Evolutionary conservation across 2,888 invertebrate genomes (phyloP).

Genomic region (Brenthis ino): DNA sequence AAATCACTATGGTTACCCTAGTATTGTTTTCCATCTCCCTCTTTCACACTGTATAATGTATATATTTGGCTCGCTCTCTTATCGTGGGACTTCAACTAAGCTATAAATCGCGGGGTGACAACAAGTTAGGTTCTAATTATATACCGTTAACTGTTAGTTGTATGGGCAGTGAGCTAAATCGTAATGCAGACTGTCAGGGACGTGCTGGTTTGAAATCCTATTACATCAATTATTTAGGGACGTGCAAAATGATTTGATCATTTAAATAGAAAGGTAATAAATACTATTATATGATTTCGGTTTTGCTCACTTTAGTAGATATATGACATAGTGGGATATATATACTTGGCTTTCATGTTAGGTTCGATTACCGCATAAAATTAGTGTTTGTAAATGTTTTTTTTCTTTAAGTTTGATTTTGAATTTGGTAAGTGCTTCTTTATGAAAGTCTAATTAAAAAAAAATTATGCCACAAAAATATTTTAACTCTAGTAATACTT

Average conservation of each 20-base stretch:
- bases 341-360: neutral
- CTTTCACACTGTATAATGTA: neutral
- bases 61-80: slow-evolving; percentile 27
- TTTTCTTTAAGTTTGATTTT: too few species aligned
- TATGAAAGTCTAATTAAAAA: too few species aligned
- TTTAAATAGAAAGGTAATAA: too few species aligned
- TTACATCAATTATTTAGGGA: slow-evolving; percentile 4
- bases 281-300: too few species aligned
- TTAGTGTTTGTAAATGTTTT: too few species aligned
- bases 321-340: too few species aligned
- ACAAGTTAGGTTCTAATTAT: slow-evolving; percentile 66
- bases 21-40: neutral
- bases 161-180: slow-evolving; percentile 45
- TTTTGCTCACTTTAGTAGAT: too few species aligned
- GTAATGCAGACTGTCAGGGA: slow-evolving; percentile 32
- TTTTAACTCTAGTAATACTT: too few species aligned
- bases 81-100: slow-evolving; percentile 36
- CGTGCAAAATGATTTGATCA: neutral
- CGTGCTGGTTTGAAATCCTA: neutral
- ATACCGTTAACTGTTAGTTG: slow-evolving; percentile 52
- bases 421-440: too few species aligned
- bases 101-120: slow-evolving; percentile 60
- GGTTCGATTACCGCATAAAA: neutral
- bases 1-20: neutral
- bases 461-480: too few species aligned